Evolutionary conservation across 2,797 vertebrate species (phyloP).

Genomic region (Dipus sagitta): DNA sequence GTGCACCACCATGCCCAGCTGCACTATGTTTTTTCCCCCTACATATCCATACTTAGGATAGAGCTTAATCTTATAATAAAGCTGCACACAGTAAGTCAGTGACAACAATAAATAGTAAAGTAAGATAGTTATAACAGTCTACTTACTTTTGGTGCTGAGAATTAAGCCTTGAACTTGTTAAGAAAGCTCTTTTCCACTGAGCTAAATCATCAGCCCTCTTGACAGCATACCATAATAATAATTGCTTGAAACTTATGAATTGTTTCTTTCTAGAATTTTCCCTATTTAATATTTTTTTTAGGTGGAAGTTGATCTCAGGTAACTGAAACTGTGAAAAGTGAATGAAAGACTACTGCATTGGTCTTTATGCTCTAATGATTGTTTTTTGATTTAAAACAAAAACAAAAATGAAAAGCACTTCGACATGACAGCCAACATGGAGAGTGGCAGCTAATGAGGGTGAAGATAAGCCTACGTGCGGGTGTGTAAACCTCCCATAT

Average conservation of each 20-base stretch:
- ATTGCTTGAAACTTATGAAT: no score
- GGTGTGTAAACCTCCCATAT: accelerated
- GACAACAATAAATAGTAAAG: neutral
- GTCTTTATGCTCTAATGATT: neutral
- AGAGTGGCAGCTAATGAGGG: accelerated
- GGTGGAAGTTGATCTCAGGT: neutral
- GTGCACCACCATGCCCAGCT: no score
- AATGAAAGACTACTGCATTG: neutral
- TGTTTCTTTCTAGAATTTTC: neutral
- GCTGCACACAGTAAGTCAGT: neutral
- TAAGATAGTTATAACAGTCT: neutral
- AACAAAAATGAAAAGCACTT: neutral
- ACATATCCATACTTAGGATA: neutral
- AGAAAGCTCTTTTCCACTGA: no score
- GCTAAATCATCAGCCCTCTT: no score
- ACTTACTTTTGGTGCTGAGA: no score
- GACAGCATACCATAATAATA: no score
- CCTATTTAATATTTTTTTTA: neutral
- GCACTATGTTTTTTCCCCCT: neutral
- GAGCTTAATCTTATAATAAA: neutral
- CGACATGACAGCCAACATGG: accelerated
- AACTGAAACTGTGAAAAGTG: neutral
- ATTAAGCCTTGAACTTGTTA: no score
- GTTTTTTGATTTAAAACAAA: neutral
- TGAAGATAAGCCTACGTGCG: accelerated